Conservation (phyloP, 1,140 invertebrate species). For the Frieseomelitta varia region DNA sequence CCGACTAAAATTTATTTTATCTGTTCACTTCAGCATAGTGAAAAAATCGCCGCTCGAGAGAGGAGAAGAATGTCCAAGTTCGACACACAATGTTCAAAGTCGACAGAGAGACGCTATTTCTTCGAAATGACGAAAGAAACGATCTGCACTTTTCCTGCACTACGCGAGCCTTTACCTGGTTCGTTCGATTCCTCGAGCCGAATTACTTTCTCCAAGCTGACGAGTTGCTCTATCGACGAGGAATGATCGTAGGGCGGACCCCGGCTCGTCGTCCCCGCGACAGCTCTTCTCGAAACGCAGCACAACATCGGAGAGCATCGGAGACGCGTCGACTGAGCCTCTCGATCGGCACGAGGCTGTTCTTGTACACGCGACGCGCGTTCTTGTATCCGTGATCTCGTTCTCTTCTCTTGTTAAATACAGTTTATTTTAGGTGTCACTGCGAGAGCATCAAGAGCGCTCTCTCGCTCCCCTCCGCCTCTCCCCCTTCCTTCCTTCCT, state of each 20-base stretch:
- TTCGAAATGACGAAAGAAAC: background rate
- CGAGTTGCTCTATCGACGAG: slow-evolving; percentile 7
- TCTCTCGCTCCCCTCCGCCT: background rate
- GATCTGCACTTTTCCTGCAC: background rate
- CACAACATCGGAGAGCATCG: slow-evolving; percentile 71
- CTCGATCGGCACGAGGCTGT: slow-evolving; percentile 24
- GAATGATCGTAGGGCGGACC: slow-evolving; percentile 48
- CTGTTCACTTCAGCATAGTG: no score
- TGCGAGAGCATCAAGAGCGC: slow-evolving; percentile 34
- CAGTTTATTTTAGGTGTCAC: slow-evolving; percentile 63
- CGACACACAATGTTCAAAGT: background rate
- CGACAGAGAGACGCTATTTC: background rate
- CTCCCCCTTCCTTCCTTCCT: no score
- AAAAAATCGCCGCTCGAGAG: background rate
- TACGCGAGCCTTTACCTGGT: slow-evolving; percentile 54
- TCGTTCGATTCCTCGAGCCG: slow-evolving; percentile 33
- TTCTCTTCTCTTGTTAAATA: slow-evolving; percentile 43
- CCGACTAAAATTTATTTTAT: background rate
- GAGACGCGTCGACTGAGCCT: slow-evolving; percentile 53
- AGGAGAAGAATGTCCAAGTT: background rate
- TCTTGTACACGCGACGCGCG: slow-evolving; percentile 42
- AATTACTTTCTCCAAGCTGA: slow-evolving; percentile 22
- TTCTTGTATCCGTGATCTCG: slow-evolving; percentile 37
- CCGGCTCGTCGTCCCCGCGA: slow-evolving; percentile 53
- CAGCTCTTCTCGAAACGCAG: slow-evolving; percentile 73